These are phyloP conservation scores for Aleiodes sp. DNA, from an alignment of 1,140 invertebrate species.

Conservation along the genomic window DNA sequence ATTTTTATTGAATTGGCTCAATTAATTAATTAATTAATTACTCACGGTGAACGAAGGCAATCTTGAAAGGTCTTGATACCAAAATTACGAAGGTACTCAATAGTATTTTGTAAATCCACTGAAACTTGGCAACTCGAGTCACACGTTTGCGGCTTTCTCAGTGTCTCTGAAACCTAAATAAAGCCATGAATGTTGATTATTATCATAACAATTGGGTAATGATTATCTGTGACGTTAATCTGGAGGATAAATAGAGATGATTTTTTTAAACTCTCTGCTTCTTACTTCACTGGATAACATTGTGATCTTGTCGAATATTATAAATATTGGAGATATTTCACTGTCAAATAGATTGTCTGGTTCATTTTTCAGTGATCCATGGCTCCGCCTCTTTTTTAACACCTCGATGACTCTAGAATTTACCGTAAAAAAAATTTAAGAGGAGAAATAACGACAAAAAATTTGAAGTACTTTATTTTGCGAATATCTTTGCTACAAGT, in stretches of 20 bases:
- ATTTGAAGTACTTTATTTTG: no score
- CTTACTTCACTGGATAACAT: background rate
- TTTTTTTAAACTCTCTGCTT: no score
- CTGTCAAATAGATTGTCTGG: background rate
- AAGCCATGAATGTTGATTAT: background rate
- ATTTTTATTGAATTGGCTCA: background rate
- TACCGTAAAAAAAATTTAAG: no score
- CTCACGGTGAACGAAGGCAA: background rate
- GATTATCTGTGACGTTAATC: conserved; percentile 3
- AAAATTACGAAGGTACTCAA: background rate
- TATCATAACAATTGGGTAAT: background rate
- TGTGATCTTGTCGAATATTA: background rate
- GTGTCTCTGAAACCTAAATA: background rate
- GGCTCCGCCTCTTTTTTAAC: background rate
- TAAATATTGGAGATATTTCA: background rate
- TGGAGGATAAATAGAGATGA: background rate
- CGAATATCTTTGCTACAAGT: no score
- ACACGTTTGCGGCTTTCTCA: background rate
- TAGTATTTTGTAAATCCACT: background rate
- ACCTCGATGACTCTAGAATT: background rate
- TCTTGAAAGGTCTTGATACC: background rate
- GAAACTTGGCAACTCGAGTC: background rate
- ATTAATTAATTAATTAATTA: background rate
- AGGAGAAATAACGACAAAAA: no score
- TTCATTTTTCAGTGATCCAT: background rate